Conservation (phyloP, 2,113 vertebrate species). For the Rhodinocichla rosea region DNA sequence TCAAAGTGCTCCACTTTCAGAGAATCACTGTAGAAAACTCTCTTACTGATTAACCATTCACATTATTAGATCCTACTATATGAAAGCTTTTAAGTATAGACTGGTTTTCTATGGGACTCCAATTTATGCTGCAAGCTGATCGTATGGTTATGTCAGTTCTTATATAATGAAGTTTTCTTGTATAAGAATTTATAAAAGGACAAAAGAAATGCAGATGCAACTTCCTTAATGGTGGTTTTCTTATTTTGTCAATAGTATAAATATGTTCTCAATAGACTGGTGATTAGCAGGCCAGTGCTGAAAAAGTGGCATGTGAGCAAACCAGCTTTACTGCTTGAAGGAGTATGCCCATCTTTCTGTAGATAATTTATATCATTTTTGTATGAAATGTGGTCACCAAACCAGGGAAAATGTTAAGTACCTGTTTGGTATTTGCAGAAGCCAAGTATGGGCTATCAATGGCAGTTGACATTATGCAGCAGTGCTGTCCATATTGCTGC, state of each 20-base stretch:
- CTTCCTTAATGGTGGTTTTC: neutral
- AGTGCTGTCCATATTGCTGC: neutral
- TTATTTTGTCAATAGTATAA: neutral
- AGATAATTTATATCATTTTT: neutral
- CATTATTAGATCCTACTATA: neutral
- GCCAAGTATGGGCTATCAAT: neutral
- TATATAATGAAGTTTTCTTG: neutral
- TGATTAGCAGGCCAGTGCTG: neutral
- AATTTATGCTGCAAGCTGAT: neutral
- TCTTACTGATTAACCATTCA: neutral
- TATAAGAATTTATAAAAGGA: neutral
- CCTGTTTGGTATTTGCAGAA: neutral
- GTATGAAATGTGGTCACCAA: neutral
- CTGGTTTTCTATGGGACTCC: neutral
- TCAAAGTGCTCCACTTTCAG: neutral
- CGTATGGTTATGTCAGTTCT: neutral
- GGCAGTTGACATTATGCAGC: neutral
- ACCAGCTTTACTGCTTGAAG: neutral
- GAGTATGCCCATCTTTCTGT: neutral
- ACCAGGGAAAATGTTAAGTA: neutral
- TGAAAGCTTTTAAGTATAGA: neutral
- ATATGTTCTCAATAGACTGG: neutral
- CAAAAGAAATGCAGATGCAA: neutral
- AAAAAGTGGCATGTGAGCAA: neutral
- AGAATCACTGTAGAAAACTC: neutral